A percentile compares a stretch with the other conserved stretches of the same genome.
Evolutionary conservation across 2,113 vertebrate species (phyloP).

Genomic region (Okapia johnstoni): DNA sequence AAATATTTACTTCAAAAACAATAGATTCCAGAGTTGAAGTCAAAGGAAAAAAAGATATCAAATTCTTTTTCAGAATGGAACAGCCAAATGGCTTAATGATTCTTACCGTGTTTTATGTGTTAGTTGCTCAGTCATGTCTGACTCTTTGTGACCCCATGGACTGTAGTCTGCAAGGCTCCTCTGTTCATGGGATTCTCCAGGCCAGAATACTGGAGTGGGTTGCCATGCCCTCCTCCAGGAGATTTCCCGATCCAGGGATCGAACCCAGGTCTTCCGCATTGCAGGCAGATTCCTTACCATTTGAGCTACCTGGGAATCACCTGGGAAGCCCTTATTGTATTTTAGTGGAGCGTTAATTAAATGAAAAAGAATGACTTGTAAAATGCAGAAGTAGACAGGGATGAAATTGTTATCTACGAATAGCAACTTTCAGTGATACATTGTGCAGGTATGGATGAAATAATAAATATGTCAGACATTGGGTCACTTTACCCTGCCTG

Average conservation of each 20-base stretch:
- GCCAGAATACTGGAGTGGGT: background rate
- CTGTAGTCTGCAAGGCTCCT: background rate
- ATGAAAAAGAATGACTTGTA: background rate
- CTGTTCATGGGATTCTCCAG: background rate
- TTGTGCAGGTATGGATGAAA: background rate
- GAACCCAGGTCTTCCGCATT: background rate
- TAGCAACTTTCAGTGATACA: background rate
- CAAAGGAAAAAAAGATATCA: background rate
- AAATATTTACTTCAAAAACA: background rate
- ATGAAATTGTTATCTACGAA: background rate
- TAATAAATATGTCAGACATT: background rate
- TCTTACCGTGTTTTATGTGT: background rate
- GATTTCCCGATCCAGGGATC: background rate
- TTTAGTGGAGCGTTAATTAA: background rate
- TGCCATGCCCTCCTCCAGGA: background rate
- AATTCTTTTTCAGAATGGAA: background rate
- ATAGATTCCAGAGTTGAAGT: background rate
- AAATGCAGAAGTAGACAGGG: background rate
- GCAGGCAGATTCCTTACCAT: background rate
- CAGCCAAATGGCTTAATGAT: background rate
- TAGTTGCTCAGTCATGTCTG: background rate
- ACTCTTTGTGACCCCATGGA: background rate
- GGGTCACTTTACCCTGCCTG: background rate
- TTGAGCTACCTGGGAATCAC: background rate
- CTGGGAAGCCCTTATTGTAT: background rate